These are phyloP conservation scores for Eciton burchellii DNA, from an alignment of 1,140 invertebrate genomes.

Conservation along the genomic window DNA sequence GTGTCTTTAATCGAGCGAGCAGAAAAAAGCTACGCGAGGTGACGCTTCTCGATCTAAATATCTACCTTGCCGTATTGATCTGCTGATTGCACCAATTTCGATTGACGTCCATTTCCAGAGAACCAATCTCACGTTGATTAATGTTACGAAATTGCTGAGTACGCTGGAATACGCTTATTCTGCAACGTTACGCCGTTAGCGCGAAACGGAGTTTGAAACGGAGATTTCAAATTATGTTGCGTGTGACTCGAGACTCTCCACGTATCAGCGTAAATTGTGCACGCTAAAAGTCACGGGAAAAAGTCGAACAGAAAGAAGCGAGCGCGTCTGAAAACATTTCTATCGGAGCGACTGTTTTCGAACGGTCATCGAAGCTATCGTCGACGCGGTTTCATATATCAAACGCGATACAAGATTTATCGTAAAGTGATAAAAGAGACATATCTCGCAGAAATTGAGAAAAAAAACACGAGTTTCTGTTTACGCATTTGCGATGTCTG, in stretches of 20 bases:
- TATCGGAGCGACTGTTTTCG: neutral
- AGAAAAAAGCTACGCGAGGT: too few species aligned
- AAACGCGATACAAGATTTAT: too few species aligned
- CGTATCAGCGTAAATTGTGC: slow-evolving; percentile 30
- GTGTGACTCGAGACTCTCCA: neutral
- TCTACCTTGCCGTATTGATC: slow-evolving; percentile 6
- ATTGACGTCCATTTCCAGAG: neutral
- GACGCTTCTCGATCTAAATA: neutral
- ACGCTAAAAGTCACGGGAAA: slow-evolving; percentile 50
- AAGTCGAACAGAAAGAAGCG: slow-evolving; percentile 33
- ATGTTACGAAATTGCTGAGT: slow-evolving; percentile 49
- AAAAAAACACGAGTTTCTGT: neutral
- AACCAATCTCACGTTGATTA: slow-evolving; percentile 59
- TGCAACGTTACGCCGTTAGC: slow-evolving; percentile 17
- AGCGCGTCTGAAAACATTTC: neutral
- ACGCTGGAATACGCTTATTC: slow-evolving; percentile 18
- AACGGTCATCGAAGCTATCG: neutral
- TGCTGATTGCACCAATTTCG: slow-evolving; percentile 4
- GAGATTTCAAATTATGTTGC: slow-evolving; percentile 43
- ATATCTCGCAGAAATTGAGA: neutral
- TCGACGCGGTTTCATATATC: too few species aligned
- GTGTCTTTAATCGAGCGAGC: too few species aligned
- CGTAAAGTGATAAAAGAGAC: too few species aligned
- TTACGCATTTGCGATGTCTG: neutral
- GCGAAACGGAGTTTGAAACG: slow-evolving; percentile 30